Evolutionary conservation across 2,113 vertebrate species (phyloP).

Genomic region (Passer domesticus): DNA sequence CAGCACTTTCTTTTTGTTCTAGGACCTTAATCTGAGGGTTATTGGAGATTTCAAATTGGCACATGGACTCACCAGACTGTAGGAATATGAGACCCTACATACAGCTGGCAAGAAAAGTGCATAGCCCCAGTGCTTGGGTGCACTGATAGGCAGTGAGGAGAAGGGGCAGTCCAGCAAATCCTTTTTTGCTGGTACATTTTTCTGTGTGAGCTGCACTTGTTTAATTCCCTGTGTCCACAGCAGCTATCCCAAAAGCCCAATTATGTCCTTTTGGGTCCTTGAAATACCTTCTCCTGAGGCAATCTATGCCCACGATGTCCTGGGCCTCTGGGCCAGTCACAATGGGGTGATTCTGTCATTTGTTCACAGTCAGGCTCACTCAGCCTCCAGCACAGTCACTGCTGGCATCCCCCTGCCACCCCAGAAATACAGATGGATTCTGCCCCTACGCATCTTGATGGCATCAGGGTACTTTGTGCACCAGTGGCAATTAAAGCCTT

Average conservation of each 20-base stretch:
- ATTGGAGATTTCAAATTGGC: background rate
- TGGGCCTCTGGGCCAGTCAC: background rate
- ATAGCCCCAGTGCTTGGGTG: too few species aligned
- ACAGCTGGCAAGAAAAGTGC: background rate
- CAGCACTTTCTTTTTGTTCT: background rate
- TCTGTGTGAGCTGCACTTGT: background rate
- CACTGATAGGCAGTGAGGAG: background rate
- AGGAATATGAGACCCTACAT: background rate
- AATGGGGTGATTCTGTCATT: background rate
- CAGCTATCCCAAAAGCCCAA: background rate
- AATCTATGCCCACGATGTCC: background rate
- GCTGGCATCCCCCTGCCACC: background rate
- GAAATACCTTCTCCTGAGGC: background rate
- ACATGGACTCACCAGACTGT: background rate
- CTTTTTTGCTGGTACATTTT: background rate
- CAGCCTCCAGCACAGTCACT: background rate
- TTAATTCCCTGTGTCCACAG: background rate
- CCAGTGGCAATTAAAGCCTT: background rate
- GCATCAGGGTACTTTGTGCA: background rate
- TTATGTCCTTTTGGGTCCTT: background rate
- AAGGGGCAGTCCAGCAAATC: background rate
- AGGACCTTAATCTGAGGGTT: background rate
- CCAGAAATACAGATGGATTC: background rate
- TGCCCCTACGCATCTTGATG: background rate
- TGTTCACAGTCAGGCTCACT: background rate